These are phyloP conservation scores for Tiaroga cobitis DNA, from an alignment of 2,797 vertebrate species.

Conservation along the genomic window DNA sequence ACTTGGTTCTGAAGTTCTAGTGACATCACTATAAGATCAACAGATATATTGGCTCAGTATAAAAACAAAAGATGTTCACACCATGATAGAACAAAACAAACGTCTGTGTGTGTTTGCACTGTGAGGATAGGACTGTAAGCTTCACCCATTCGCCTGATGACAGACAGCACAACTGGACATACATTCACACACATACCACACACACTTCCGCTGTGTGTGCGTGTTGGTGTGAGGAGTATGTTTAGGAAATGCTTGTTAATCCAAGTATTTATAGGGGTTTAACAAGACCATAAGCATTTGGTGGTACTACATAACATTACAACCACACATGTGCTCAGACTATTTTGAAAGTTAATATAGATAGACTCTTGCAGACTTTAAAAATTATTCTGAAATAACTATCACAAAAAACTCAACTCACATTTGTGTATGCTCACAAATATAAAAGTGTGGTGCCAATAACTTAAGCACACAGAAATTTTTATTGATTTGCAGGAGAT, in stretches of 20 bases:
- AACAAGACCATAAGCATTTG: slow-evolving; percentile 7
- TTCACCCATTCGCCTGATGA: slow-evolving; percentile 19
- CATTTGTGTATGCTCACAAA: background rate
- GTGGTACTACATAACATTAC: slow-evolving; percentile 4
- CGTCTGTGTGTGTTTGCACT: background rate
- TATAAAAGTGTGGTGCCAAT: background rate
- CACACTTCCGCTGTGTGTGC: slow-evolving; percentile 1
- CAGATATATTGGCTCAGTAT: background rate
- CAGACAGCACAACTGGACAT: slow-evolving; percentile 44
- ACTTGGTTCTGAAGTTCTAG: background rate
- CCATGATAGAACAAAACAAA: background rate
- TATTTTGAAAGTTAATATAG: background rate
- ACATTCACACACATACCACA: slow-evolving; percentile 11
- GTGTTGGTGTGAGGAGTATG: background rate
- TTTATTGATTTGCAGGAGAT: background rate
- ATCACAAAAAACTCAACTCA: background rate
- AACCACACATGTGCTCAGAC: background rate
- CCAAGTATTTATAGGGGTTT: slow-evolving; percentile 27
- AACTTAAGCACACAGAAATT: background rate
- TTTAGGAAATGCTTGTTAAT: slow-evolving; percentile 44
- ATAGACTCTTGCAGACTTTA: background rate
- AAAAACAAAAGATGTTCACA: background rate
- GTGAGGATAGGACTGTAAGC: background rate
- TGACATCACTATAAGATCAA: background rate
- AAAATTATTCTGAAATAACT: slow-evolving; percentile 14